A percentile compares a stretch with the other conserved stretches of the same genome.
Conservation (phyloP, 2,113 vertebrate species). For the Ptilonorhynchus violaceus region DNA sequence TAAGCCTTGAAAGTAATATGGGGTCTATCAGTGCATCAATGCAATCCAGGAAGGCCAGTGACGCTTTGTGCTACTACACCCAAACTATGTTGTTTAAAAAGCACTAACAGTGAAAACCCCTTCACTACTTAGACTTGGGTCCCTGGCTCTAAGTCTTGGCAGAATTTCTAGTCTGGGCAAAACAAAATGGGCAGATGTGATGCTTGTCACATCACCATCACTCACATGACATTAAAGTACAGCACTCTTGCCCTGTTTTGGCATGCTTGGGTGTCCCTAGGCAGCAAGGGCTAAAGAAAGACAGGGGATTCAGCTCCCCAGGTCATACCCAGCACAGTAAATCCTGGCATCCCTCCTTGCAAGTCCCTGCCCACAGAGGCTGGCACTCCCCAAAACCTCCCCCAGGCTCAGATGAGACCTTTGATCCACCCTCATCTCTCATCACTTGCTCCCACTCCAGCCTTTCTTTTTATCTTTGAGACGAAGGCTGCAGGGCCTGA, state of each 20-base stretch:
- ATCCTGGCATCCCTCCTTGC: neutral
- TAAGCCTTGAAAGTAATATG: neutral
- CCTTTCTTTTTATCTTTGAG: neutral
- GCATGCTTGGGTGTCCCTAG: neutral
- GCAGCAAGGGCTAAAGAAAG: neutral
- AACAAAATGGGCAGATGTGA: neutral
- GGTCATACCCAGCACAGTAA: neutral
- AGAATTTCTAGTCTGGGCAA: neutral
- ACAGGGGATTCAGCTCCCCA: neutral
- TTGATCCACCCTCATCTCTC: neutral
- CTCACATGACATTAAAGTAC: neutral
- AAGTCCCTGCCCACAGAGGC: neutral
- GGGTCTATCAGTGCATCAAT: neutral
- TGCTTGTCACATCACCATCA: neutral
- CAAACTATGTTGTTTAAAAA: neutral
- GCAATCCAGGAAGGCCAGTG: neutral
- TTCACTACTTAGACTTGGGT: neutral
- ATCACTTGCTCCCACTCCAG: accelerated
- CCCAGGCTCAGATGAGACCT: neutral
- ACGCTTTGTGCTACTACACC: neutral
- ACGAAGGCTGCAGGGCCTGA: neutral
- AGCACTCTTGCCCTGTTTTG: accelerated
- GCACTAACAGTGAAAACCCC: neutral
- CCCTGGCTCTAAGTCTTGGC: neutral
- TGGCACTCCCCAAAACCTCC: neutral